These are phyloP conservation scores for Masnerella sp. DNA, from an alignment of 2,888 invertebrate genomes.

Conservation along the genomic window DNA sequence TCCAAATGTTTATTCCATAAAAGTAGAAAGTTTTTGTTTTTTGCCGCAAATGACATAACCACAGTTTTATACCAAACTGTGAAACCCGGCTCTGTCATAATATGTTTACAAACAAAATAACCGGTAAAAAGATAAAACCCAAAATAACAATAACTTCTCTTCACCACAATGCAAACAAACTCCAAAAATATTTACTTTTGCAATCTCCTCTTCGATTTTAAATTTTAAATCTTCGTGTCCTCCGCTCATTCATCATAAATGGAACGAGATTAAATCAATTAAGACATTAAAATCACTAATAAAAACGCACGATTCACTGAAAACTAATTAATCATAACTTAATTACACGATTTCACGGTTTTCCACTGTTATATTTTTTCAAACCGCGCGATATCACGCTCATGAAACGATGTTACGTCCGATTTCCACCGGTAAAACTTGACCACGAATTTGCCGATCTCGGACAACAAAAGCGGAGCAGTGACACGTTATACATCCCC, in stretches of 20 bases:
- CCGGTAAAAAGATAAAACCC: too few relatives aligned
- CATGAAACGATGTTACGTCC: neutral
- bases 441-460: neutral
- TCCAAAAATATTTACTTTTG: too few relatives aligned
- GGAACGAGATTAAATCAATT: neutral
- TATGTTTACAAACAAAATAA: too few relatives aligned
- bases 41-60: slow-evolving; percentile 15
- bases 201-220: too few relatives aligned
- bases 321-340: slow-evolving; percentile 8
- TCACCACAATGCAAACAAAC: too few relatives aligned
- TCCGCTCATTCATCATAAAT: neutral
- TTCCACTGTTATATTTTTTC: neutral
- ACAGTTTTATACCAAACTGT: slow-evolving; percentile 3
- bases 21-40: slow-evolving; percentile 28
- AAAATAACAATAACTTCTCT: too few relatives aligned
- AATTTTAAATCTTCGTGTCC: too few relatives aligned
- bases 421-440: too few relatives aligned
- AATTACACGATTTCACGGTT: slow-evolving; percentile 5
- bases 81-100: too few relatives aligned
- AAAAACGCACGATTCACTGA: slow-evolving; percentile 17
- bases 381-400: neutral
- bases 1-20: slow-evolving; percentile 26
- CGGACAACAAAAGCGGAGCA: slow-evolving; percentile 3
- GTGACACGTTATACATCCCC: slow-evolving; percentile 20
- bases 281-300: neutral